phyloP scores from a whole-genome alignment of 1,140 invertebrate genomes.

The Parasteatoda tepidariorum region DNA sequence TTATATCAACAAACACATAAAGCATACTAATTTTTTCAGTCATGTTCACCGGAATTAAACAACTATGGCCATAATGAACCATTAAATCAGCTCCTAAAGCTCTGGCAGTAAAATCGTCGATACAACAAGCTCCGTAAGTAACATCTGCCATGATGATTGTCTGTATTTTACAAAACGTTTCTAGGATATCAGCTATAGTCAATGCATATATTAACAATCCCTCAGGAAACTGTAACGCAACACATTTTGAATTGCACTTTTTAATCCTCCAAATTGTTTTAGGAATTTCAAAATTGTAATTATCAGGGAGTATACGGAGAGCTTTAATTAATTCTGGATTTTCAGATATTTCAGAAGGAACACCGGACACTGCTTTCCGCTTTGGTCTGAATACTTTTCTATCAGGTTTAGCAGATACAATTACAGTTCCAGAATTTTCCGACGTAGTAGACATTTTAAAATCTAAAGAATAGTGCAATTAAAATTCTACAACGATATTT shows the following conservation, averaged over 20 bases:
- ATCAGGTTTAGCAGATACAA: constrained; percentile 63
- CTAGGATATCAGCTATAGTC: constrained; percentile 93
- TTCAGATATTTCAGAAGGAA: constrained; percentile 74
- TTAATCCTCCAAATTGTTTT: constrained; percentile 98
- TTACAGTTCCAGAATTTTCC: constrained; percentile 33
- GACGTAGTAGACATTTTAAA: neutral
- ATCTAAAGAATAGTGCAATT: too few species aligned
- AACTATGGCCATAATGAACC: constrained; percentile 98
- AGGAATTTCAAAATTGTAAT: constrained; percentile 99
- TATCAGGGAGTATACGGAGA: constrained; percentile 79
- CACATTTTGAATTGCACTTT: constrained; percentile 82
- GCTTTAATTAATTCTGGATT: constrained; percentile 81
- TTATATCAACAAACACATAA: constrained; percentile 93
- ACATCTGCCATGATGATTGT: constrained; percentile 99
- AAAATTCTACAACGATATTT: too few species aligned
- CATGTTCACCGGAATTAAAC: constrained; percentile 94
- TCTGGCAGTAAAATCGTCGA: constrained; percentile 96
- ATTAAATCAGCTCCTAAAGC: constrained; percentile 91
- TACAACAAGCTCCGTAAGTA: constrained; percentile 98
- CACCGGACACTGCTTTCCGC: constrained; percentile 33
- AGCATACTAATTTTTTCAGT: constrained; percentile 90
- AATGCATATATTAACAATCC: constrained; percentile 91
- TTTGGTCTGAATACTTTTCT: constrained; percentile 62
- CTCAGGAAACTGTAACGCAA: constrained; percentile 98
- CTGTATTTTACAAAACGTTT: constrained; percentile 86